These are phyloP conservation scores for Chloroclystis v-ata DNA, from an alignment of 2,888 invertebrate species.

Conservation along the genomic window DNA sequence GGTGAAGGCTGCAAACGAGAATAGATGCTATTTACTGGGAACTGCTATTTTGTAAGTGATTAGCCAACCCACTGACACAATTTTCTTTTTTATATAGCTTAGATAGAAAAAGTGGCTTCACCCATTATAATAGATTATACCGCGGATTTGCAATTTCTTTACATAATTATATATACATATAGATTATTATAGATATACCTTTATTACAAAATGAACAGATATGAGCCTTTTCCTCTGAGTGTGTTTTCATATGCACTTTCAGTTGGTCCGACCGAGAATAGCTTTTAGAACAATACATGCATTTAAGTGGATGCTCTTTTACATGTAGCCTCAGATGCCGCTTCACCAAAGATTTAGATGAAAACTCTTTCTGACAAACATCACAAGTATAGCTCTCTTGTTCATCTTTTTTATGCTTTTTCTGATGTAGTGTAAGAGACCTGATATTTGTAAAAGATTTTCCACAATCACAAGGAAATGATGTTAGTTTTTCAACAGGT, in stretches of 20 bases:
- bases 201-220: constrained; percentile 78
- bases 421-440: constrained; percentile 11
- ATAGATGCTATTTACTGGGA: neutral
- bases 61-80: no score
- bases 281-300: constrained; percentile 76
- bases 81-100: no score
- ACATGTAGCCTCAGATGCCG: constrained; percentile 76
- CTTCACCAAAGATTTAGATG: constrained; percentile 54
- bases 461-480: constrained; percentile 12
- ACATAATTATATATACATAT: no score
- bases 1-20: constrained; percentile 57
- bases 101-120: no score
- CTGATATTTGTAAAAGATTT: neutral
- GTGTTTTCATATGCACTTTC: constrained; percentile 77
- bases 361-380: constrained; percentile 65
- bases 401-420: constrained; percentile 32
- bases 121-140: no score
- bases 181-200: constrained; percentile 46
- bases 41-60: no score
- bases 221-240: constrained; percentile 76
- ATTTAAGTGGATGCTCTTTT: constrained; percentile 70
- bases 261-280: constrained; percentile 79
- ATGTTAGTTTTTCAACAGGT: neutral
- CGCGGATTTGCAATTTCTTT: no score
- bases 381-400: constrained; percentile 59